Evolutionary conservation across 2,888 invertebrate genomes (phyloP).

Genomic region (Drosophila austrosaltans): DNA sequence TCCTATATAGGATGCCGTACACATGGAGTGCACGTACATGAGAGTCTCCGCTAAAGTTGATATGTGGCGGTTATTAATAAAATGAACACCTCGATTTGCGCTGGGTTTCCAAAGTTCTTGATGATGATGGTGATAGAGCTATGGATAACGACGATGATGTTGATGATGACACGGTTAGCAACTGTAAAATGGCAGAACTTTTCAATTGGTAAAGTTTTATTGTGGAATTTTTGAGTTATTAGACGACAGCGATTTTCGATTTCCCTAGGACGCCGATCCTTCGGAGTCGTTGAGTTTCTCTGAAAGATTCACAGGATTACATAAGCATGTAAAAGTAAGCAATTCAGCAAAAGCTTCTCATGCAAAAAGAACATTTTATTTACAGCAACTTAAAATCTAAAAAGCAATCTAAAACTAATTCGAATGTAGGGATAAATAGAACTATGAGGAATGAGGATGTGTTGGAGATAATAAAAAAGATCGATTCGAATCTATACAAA

Average conservation of each 20-base stretch:
- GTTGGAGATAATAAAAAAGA: slow-evolving; percentile 16
- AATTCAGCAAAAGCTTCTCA: slow-evolving; percentile 39
- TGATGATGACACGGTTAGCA: slow-evolving; percentile 46
- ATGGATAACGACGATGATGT: not conserved
- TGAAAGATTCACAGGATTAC: slow-evolving; percentile 59
- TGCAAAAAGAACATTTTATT: slow-evolving; percentile 58
- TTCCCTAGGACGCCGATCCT: slow-evolving; percentile 58
- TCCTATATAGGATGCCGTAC: slow-evolving; percentile 46
- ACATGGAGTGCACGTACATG: slow-evolving; percentile 55
- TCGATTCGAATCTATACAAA: slow-evolving; percentile 35
- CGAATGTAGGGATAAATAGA: not conserved
- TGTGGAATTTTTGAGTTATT: slow-evolving; percentile 75
- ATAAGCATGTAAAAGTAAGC: slow-evolving; percentile 32
- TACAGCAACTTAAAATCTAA: slow-evolving; percentile 48
- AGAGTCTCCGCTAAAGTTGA: slow-evolving; percentile 56
- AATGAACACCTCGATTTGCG: slow-evolving; percentile 75
- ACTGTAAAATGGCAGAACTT: slow-evolving; percentile 67
- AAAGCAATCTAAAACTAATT: slow-evolving; percentile 12
- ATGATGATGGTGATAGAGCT: not conserved
- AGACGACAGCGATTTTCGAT: slow-evolving; percentile 58
- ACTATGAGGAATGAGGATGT: slow-evolving; percentile 20
- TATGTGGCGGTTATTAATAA: slow-evolving; percentile 42
- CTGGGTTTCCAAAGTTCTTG: slow-evolving; percentile 42
- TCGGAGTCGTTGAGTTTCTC: slow-evolving; percentile 54
- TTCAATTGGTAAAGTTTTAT: slow-evolving; percentile 56